Base-by-base conservation (phyloP, 2,113 vertebrate genomes). In the Aplodontia rufa region DNA sequence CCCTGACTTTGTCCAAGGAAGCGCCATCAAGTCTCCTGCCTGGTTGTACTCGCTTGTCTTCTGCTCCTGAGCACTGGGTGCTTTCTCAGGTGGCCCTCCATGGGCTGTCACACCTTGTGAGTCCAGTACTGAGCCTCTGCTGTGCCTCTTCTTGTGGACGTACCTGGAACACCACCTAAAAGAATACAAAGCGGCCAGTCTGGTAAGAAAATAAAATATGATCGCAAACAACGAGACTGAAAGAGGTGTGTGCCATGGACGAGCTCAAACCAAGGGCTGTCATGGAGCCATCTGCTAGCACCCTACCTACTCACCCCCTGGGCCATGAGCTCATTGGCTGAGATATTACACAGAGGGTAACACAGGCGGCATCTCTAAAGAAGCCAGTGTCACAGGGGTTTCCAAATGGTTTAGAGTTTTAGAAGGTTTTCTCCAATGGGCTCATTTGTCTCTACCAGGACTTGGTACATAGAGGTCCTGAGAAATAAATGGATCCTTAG, bases 271-370 rank as follows among this genome's bases (percentile, higher is more conserved):
- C 3, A 6, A 37, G 47, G 30, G 53, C 42, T 24, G 3, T 9
- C 1, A 42, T 7, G 19, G 28, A 1, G 7, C 11, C 35, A 0
- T 17, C 24, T 24, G 20, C 24, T 40, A 4, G 13, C 5, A 3
- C 4, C 1, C 3, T 20, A 35, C 35, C 75, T 5, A 9, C 47
- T 42, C 16, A 0, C 1, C 5, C 45, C 35, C 68, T 62, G 62
- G 51, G 68, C 49, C 28, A 1, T 32, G 14, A 45, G 32, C 35
- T 68, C 49, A n/a, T 12, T 28, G 17, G 12, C 0, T 26, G 71
- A 55, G 49, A 64, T 5, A 3, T 1, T 5, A 9, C 13, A 40
- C 4, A 17, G 40, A 40, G 69, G 11, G 26, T 74, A 35, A 71
- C 5, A 4, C 7, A 17, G 26, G 4, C 6, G 5, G 22, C 14